phyloP scores from a whole-genome alignment of 2,888 invertebrate species.

The Meliscaeva auricollis region DNA sequence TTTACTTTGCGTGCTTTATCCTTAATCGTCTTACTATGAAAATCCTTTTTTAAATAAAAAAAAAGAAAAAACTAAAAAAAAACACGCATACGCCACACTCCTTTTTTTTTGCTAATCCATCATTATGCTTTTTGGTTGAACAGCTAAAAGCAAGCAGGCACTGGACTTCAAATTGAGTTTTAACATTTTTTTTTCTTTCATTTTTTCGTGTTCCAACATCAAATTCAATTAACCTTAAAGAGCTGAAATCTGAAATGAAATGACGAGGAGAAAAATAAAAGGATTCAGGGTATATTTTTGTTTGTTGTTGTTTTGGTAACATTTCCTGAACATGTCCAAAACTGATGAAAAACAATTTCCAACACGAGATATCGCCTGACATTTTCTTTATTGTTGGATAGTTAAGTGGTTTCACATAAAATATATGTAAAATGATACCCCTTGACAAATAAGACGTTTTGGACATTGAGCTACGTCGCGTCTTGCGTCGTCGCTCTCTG shows the following conservation, averaged over 20 bases:
- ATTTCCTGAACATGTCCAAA: constrained; percentile 61
- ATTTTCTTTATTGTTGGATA: background rate
- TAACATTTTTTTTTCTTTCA: constrained; percentile 30
- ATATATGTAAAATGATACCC: constrained; percentile 7
- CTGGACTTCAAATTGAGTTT: constrained; percentile 42
- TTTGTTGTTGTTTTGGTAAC: constrained; percentile 16
- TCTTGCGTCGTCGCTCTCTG: no score
- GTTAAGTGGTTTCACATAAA: constrained; percentile 28
- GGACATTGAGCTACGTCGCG: background rate
- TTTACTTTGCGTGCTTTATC: constrained; percentile 28
- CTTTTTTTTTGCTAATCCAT: constrained; percentile 8
- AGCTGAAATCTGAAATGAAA: background rate
- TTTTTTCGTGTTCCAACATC: constrained; percentile 16
- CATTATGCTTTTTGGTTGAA: constrained; percentile 5
- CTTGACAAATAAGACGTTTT: constrained; percentile 29
- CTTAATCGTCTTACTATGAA: constrained; percentile 15
- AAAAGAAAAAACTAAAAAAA: constrained; percentile 31
- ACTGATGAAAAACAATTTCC: constrained; percentile 49
- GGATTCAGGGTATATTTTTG: constrained; percentile 10
- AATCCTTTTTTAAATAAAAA: constrained; percentile 13
- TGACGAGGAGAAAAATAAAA: constrained; percentile 28
- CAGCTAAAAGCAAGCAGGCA: background rate
- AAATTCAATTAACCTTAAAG: constrained; percentile 51
- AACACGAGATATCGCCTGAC: constrained; percentile 68
- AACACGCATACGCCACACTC: constrained; percentile 63